Base-by-base conservation (phyloP, 2,113 vertebrate species). In the Ptilonorhynchus violaceus region DNA sequence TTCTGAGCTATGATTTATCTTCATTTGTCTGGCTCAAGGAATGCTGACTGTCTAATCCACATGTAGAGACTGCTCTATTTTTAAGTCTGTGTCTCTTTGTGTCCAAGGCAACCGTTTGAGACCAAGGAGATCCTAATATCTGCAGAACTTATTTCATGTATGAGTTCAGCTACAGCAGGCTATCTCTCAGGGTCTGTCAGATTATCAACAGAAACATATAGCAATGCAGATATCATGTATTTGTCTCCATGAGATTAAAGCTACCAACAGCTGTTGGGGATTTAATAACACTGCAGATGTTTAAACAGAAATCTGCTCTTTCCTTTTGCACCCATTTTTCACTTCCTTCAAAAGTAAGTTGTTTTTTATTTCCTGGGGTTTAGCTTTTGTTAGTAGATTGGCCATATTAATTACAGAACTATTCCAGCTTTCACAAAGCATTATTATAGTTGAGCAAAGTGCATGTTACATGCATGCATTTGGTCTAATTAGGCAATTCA, bases 41-140 rank as follows among this genome's bases (percentile, higher is more conserved):
- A 62, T 75, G 72, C 64, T 96, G 94, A 94, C 89, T 95, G 16
- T 88, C 73, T 96, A 79, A 94, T 96, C 67, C 81, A 52, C 72
- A 56, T 93, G 88, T 89, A 70, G 53, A 77, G 41, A 69, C 66
- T 64, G 62, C 64, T 92, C 93, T 98, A 96, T 98, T 98, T 98
- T 98, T 98, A 96, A 90, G 56, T 91, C 95, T 83, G 46, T 96
- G 94, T 96, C 96, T 97, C 68, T 93, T 89, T 77, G 96, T 98
- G 97, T 98, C 98, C 98, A 97, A 97, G 98, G 98, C 98, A 98
- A 98, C 97, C 25, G 0, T 85, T 56, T 95, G 78, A 96, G 97
- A 83, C 84, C 89, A 78, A 96, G 91, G 87, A 97, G 95, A 96
- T 96, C 81, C 79, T 80, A 67, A 76, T 72, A 92, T 76, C 91